phyloP scores from a whole-genome alignment of 2,113 vertebrate species.

The Sciurus niger region DNA sequence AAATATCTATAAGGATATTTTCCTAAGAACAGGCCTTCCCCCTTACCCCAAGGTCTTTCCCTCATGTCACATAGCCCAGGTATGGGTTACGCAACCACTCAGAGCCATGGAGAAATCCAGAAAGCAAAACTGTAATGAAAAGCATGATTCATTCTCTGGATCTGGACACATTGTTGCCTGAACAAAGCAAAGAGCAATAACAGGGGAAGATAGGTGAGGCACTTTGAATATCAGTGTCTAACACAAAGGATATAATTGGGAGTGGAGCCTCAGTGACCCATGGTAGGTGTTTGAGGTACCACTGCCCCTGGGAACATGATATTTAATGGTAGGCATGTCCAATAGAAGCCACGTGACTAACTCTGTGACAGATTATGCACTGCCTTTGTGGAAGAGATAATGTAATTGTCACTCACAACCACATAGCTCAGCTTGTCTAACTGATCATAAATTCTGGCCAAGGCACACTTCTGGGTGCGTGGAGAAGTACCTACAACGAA shows the following conservation, averaged over 20 bases:
- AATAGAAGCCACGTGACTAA: neutral
- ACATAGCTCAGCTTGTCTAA: neutral
- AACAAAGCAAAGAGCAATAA: neutral
- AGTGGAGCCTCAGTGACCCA: neutral
- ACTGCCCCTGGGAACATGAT: neutral
- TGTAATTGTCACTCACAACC: neutral
- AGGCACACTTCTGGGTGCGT: neutral
- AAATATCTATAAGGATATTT: neutral
- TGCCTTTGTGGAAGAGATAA: neutral
- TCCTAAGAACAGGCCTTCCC: neutral
- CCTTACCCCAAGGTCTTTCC: neutral
- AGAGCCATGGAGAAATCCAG: neutral
- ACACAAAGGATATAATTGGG: neutral
- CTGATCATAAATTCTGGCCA: neutral
- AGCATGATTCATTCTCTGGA: neutral
- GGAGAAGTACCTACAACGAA: slow-evolving; percentile 33
- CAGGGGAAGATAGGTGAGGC: neutral
- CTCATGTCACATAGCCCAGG: neutral
- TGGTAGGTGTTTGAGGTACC: no score
- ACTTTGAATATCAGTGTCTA: neutral
- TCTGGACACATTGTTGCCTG: neutral
- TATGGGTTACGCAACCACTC: neutral
- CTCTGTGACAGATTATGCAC: neutral
- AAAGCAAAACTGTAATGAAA: neutral
- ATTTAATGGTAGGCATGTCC: neutral